Evolutionary conservation across 2,797 vertebrate genomes (phyloP), one percentile per base, ranked within the genome.

Genomic region (Eidolon dupreanum): DNA sequence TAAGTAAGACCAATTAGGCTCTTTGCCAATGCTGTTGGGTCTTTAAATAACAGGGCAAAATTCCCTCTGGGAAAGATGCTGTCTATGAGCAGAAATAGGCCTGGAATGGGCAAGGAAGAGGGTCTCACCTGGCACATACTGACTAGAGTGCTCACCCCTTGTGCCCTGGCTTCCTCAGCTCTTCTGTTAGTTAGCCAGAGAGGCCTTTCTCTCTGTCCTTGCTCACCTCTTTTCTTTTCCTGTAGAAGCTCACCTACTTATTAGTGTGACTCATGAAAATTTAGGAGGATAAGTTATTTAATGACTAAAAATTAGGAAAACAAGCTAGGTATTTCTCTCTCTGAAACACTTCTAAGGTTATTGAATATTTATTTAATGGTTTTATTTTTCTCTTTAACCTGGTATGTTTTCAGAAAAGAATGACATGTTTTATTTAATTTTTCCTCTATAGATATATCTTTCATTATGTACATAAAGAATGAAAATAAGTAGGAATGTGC

Each of bases 301-400:
- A 74, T 74, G 85, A 88, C 74, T 36, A 94, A 43, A 92, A 93
- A 93, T 96, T 81, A 78, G 68, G 31, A 90, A 93, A 95, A 92
- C 26, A 90, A 82, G 33, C 13, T 13, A 68, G n/a, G 82, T 28
- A 90, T 87, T 66, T 91, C 51, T 68, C 11, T 96, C 57, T 94
- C 55, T 84, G 88, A 94, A 95, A 53, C 31, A 24, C 28, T 90
- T 75, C 33, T 55, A 43, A 41, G 33, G 38, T 94, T 92, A 85
- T 51, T 55, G 85, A 92, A 90, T 70, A 77, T 74, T 83, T 93
- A 61, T 38, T 20, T 10, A 49, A 8, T 66, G 33, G 17, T 51
- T 90, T 90, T 71, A 79, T 57, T 74, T 71, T 49, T 43, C 38
- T 65, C 70, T 93, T 88, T 70, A 38, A 91, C 70, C 61, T 83